Evolutionary conservation across 53 echinoderm and acorn worm species (phyloP), one percentile per base, ranked within the genome.

Genomic region (Holothuria leucospilota): DNA sequence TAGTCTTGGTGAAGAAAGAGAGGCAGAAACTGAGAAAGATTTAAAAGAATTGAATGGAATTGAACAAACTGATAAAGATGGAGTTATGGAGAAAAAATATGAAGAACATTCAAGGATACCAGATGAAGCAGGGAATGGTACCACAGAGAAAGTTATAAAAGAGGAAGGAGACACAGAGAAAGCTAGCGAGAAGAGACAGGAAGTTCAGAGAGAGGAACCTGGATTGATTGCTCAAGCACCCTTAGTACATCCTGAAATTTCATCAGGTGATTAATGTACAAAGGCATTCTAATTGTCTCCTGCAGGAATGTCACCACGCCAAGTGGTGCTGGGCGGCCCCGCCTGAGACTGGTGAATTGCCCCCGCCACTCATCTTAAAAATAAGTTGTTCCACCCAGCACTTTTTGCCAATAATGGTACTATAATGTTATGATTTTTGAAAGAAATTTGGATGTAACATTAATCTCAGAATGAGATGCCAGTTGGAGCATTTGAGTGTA

Each of bases 171-270:
- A n/a, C 49, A 72, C 72, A 30, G 72, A 72, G 39, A 72, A 72
- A 72, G 46, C 34, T 49, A 39, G 16, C 20, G 24, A 72, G 72
- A 72, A 15, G 20, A 39, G 6, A 39, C n/a, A 14, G 4, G 40
- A 38, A n/a, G 42, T 34, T 28, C 56, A 56, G 56, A 56, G 16
- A 56, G 56, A 21, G 24, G 51, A 59, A 10, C 46, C 46, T 9
- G 56, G 78, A 52, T 59, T 78, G 28, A 51, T 78, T 29, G 78
- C 78, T 28, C 78, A 78, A 56, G 78, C 56, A 29, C 78, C 78
- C 13, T 28, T 78, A 51, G 78, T 78, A 12, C 59, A 28, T 78
- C 78, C 78, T 23, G 78, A 78, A 59, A 52, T 56, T 27, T 78
- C 78, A 27, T 78, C 78, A 51, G 78, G 78, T 78, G 21, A 72